phyloP scores from a whole-genome alignment of 1,140 invertebrate genomes.

The Sarcophaga peregrina region DNA sequence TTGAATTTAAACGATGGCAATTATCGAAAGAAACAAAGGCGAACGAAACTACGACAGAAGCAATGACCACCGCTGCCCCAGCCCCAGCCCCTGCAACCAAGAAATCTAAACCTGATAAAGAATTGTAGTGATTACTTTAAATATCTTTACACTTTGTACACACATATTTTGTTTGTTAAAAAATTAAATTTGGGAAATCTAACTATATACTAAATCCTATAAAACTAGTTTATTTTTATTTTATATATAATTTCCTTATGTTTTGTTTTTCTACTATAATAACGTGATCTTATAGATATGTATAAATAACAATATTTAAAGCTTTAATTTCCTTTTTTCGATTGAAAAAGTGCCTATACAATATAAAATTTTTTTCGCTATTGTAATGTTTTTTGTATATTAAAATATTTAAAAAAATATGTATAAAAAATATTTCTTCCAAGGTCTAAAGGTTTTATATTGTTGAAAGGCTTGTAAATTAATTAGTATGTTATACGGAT shows the following conservation, averaged over 20 bases:
- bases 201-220: neutral
- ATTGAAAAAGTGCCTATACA: neutral
- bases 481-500: too few relatives aligned
- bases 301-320: neutral
- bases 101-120: constrained; percentile 57
- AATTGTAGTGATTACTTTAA: constrained; percentile 57
- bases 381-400: constrained; percentile 1
- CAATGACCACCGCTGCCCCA: neutral
- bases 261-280: neutral
- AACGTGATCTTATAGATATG: neutral
- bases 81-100: constrained; percentile 45
- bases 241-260: neutral
- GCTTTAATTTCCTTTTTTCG: neutral
- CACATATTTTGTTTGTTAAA: neutral
- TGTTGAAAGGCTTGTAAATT: neutral
- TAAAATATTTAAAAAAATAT: neutral
- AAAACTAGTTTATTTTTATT: neutral
- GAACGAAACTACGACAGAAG: constrained; percentile 40
- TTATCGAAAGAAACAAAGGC: constrained; percentile 55
- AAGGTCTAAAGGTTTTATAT: neutral
- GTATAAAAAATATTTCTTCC: neutral
- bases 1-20: constrained; percentile 64
- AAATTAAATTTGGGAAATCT: neutral
- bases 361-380: neutral
- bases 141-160: neutral